Base-by-base conservation (phyloP, 23 tunicate genomes). In the Halocynthia roretzi region DNA sequence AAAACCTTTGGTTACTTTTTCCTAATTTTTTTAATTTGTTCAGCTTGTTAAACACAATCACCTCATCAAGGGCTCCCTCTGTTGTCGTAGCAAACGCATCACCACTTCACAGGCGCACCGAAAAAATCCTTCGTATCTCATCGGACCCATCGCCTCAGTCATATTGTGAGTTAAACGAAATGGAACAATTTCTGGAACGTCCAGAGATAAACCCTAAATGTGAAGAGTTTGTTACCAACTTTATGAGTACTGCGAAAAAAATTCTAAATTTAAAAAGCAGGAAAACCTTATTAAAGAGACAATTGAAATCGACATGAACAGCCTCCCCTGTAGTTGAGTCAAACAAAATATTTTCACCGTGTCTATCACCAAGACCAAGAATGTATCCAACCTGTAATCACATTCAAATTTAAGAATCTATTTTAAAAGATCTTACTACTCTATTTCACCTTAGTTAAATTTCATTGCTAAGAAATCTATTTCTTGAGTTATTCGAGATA, bases 131-230 rank as follows among this genome's bases (percentile, higher is more conserved):
- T 92, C 98, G 76, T 86, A 86, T 54, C 80, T 86, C 56, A 86
- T 86, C 6, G 92, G 92, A 1, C 98, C 98, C 98, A 92, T 92
- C 68, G 98, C 98, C 54, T 92, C 87, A 21, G 89, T 90, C 87
- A 92, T 79, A 78, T 92, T 92, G 77, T 92, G 98, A 7, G 98
- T 92, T 15, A 92, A 62, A 5, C 98, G 87, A 54, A 86, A 92
- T 5, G 98, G 98, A 56, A 92, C 98, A 64, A 92, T 92, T 74
- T 92, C 98, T 17, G 98, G 98, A 8, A 92, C 87, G 14, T 92
- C 98, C 31, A 92, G 64, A 6, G 92, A 61, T 52, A 85, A 71
- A 6, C 98, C 98, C 98, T 92, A 71, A 55, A 40, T n/a, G 19
- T 61, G 49, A 68, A 68, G 5, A 19, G 44, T 31, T 31, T 31